A percentile compares a stretch with the other conserved stretches of the same genome.
phyloP scores from a whole-genome alignment of 2,113 vertebrate genomes.

The Ptilonorhynchus violaceus region DNA sequence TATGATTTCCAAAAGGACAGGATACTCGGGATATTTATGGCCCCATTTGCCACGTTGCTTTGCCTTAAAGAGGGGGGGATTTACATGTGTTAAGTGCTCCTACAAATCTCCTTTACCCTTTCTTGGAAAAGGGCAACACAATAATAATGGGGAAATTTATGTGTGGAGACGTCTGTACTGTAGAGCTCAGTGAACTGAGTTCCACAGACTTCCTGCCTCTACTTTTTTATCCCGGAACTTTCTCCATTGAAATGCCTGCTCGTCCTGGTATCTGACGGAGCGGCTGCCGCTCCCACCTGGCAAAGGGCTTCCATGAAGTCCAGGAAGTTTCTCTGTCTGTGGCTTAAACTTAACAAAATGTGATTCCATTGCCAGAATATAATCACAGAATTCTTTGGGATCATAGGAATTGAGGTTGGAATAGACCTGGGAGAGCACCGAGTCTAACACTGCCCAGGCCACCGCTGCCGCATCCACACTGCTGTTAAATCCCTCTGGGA shows the following conservation, averaged over 20 bases:
- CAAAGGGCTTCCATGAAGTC: background rate
- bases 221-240: background rate
- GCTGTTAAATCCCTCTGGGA: background rate
- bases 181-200: slow-evolving; percentile 48
- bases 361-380: fast-evolving
- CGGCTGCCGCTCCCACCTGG: background rate
- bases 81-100: slow-evolving; percentile 72
- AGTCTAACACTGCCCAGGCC: background rate
- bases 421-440: fast-evolving
- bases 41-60: slow-evolving; percentile 59
- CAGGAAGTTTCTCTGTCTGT: background rate
- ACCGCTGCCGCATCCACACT: background rate
- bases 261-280: background rate
- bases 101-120: slow-evolving; percentile 80
- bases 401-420: fast-evolving
- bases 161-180: slow-evolving; percentile 53
- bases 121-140: slow-evolving; percentile 76
- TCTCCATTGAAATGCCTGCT: background rate
- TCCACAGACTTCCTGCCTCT: background rate
- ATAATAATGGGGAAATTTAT: slow-evolving; percentile 77
- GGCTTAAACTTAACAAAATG: too few species aligned
- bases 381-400: fast-evolving
- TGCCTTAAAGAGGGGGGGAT: slow-evolving; percentile 68
- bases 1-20: slow-evolving; percentile 59
- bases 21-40: slow-evolving; percentile 70